Evolutionary conservation across 2,113 vertebrate species (phyloP).

Genomic region (Hippoglossus stenolepis): DNA sequence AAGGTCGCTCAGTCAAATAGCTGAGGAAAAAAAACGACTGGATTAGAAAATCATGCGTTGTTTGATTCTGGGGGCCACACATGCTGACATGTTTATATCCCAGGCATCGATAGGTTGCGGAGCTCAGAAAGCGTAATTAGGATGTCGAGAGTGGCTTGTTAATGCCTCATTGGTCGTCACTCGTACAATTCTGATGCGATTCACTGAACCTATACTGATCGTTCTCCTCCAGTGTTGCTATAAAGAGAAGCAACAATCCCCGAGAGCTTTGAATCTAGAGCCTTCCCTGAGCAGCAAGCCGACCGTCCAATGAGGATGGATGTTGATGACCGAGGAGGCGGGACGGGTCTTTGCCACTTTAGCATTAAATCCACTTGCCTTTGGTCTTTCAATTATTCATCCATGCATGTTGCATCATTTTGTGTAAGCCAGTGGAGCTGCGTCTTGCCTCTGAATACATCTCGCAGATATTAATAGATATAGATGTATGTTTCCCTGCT

Average conservation of each 20-base stretch:
- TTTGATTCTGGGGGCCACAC: conserved; percentile 28
- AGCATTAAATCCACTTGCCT: conserved; percentile 75
- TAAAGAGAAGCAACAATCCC: conserved; percentile 69
- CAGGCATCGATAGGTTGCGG: conserved; percentile 47
- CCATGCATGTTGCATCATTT: conserved; percentile 72
- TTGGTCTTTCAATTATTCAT: conserved; percentile 78
- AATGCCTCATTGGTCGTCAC: conserved; percentile 65
- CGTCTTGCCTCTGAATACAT: conserved; percentile 51
- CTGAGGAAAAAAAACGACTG: not conserved
- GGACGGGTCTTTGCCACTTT: conserved; percentile 55
- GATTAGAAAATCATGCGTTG: conserved; percentile 25
- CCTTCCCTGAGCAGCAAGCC: conserved; percentile 39
- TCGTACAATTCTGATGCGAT: conserved; percentile 55
- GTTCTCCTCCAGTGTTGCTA: conserved; percentile 64
- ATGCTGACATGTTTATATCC: conserved; percentile 57
- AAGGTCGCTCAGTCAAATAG: not conserved
- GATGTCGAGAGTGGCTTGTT: conserved; percentile 48
- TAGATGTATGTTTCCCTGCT: conserved; percentile 44
- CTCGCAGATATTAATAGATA: conserved; percentile 65
- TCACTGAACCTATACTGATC: conserved; percentile 64
- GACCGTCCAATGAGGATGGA: conserved; percentile 48
- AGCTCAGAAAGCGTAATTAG: conserved; percentile 62
- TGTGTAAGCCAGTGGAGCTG: conserved; percentile 59
- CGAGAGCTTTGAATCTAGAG: conserved; percentile 65
- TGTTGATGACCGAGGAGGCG: conserved; percentile 48